Percentiles rank a stretch among this genome's conserved stretches.
These are phyloP conservation scores for Pseudorhiza aurosa DNA, from an alignment of 30 jellyfish, hydroid and myxozoan genomes.

Conservation along the genomic window DNA sequence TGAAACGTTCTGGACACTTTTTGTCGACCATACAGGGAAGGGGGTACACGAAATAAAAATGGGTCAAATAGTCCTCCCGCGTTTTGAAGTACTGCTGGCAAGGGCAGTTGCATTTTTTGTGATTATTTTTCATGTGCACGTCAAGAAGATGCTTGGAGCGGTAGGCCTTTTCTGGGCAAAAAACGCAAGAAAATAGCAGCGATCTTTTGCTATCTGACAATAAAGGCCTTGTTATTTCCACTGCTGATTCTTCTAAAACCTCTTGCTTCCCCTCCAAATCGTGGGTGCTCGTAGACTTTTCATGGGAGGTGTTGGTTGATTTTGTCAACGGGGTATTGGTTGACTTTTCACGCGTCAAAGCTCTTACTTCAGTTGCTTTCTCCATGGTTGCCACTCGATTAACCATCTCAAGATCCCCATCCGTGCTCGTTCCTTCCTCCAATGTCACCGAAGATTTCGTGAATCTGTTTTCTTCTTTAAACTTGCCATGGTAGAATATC, in stretches of 20 bases:
- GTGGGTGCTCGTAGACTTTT: constrained; percentile 20
- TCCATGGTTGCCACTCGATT: not conserved
- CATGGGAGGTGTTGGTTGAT: constrained; percentile 1
- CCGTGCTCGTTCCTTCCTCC: constrained; percentile 21
- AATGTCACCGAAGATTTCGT: not conserved
- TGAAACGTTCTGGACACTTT: constrained; percentile 91
- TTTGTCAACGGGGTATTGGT: not conserved
- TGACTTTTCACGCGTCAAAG: not conserved
- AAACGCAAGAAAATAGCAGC: constrained; percentile 37
- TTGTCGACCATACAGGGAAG: constrained; percentile 70
- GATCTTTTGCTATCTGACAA: not conserved
- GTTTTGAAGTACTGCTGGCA: constrained; percentile 72
- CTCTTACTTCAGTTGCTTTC: not conserved
- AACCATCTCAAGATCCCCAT: not conserved
- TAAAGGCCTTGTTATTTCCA: not conserved
- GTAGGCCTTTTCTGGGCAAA: constrained; percentile 58
- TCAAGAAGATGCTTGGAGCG: constrained; percentile 49
- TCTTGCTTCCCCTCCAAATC: not conserved
- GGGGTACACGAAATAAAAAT: constrained; percentile 77
- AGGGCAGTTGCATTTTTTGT: constrained; percentile 85
- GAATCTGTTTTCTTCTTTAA: not conserved
- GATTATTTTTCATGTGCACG: constrained; percentile 76
- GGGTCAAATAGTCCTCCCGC: constrained; percentile 80
- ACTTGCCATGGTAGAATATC: constrained; percentile 1
- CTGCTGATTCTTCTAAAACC: not conserved